Evolutionary conservation across 2,888 invertebrate species (phyloP).

Genomic region (Oscheius sp.): DNA sequence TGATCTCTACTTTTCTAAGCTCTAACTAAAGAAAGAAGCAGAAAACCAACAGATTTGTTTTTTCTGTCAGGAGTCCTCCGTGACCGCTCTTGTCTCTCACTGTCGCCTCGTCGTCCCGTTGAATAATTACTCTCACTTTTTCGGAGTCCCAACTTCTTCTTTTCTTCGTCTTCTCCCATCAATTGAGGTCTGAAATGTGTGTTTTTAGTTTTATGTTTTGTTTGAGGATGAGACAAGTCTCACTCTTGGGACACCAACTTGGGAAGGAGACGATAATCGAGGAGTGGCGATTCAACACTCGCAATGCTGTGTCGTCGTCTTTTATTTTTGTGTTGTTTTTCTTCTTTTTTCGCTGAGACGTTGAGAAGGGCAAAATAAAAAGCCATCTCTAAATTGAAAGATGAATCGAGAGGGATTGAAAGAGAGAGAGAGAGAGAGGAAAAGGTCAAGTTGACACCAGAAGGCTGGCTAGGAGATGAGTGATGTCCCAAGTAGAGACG

Average conservation of each 20-base stretch:
- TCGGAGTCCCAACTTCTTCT: neutral
- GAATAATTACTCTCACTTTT: conserved; percentile 24
- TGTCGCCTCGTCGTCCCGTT: neutral
- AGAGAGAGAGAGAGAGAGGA: neutral
- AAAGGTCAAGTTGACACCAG: conserved; percentile 4
- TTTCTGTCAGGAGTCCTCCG: conserved; percentile 1
- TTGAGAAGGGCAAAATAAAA: conserved; percentile 54
- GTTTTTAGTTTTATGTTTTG: neutral
- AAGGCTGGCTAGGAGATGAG: neutral
- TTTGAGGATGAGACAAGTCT: neutral
- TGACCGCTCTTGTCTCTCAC: no score
- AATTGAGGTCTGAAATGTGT: conserved; percentile 19
- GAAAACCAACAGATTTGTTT: neutral
- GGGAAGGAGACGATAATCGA: conserved; percentile 48
- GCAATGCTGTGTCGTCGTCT: conserved; percentile 47
- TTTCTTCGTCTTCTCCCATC: conserved; percentile 19
- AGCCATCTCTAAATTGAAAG: conserved; percentile 34
- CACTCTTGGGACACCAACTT: no score
- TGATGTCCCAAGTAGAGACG: neutral
- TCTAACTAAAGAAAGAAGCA: neutral
- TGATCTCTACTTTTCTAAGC: conserved; percentile 3
- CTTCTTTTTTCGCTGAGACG: conserved; percentile 43
- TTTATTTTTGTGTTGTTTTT: conserved; percentile 22
- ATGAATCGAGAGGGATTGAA: neutral
- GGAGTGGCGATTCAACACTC: conserved; percentile 44